Conservation (phyloP, 2,113 vertebrate species). For the Charadrius vociferus region DNA sequence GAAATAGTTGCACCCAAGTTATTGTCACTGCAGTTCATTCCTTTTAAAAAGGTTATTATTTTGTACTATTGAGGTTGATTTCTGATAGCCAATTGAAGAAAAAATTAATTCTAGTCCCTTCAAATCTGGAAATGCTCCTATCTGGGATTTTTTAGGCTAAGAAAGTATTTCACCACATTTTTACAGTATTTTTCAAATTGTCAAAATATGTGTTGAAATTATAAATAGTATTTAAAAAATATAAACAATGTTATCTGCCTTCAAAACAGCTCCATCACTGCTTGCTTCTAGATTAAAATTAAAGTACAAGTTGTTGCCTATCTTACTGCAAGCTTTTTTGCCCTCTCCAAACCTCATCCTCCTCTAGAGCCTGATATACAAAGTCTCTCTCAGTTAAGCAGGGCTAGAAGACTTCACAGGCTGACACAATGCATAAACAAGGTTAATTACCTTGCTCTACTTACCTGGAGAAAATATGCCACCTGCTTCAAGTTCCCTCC, state of each 20-base stretch:
- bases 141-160: background rate
- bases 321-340: background rate
- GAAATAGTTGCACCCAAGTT: background rate
- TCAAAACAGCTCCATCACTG: background rate
- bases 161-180: background rate
- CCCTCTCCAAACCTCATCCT: background rate
- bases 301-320: background rate
- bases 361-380: background rate
- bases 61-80: background rate
- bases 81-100: background rate
- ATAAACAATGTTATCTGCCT: background rate
- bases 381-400: background rate
- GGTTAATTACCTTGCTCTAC: background rate
- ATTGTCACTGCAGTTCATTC: background rate
- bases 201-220: background rate
- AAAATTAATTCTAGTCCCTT: background rate
- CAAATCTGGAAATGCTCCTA: background rate
- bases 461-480: conserved; percentile 77
- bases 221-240: background rate
- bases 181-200: background rate
- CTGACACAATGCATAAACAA: background rate
- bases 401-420: background rate
- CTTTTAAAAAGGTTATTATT: background rate
- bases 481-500: conserved; percentile 65
- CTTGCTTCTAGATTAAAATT: background rate